These are phyloP conservation scores for Tholera decimalis DNA, from an alignment of 2,888 invertebrate species.

Conservation along the genomic window DNA sequence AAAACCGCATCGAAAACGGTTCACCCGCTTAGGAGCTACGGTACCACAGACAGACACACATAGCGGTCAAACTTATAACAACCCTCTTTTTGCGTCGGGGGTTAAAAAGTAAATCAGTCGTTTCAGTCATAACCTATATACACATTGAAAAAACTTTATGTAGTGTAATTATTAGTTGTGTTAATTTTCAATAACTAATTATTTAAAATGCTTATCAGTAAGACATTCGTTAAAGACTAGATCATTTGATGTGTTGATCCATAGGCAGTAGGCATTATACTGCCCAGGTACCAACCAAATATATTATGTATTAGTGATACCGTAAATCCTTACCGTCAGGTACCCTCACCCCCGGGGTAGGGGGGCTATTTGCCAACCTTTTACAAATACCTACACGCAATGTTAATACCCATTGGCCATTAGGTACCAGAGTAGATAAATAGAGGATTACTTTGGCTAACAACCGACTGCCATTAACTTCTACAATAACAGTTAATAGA, in stretches of 20 bases:
- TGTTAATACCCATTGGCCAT: background rate
- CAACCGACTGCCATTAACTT: conserved; percentile 5
- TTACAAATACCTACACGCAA: background rate
- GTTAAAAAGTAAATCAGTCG: too few relatives aligned
- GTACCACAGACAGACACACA: too few relatives aligned
- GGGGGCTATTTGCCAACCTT: conserved; percentile 1
- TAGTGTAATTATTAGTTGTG: too few relatives aligned
- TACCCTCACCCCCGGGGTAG: background rate
- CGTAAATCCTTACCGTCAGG: too few relatives aligned
- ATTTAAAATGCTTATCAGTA: background rate
- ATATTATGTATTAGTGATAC: background rate
- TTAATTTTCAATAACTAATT: too few relatives aligned
- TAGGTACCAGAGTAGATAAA: background rate
- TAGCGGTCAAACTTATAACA: too few relatives aligned
- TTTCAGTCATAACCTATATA: too few relatives aligned
- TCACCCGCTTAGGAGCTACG: too few relatives aligned
- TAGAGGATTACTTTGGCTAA: background rate
- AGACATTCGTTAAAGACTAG: background rate
- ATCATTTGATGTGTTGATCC: background rate
- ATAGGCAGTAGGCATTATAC: background rate
- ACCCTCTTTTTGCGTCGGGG: too few relatives aligned
- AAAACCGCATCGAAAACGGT: too few relatives aligned
- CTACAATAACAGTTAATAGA: conserved; percentile 29
- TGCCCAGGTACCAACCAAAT: background rate
- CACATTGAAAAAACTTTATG: too few relatives aligned